A percentile compares a stretch with the other conserved stretches of the same genome.
phyloP scores from a whole-genome alignment of 2,888 invertebrate genomes.

The Machimus atricapillus region DNA sequence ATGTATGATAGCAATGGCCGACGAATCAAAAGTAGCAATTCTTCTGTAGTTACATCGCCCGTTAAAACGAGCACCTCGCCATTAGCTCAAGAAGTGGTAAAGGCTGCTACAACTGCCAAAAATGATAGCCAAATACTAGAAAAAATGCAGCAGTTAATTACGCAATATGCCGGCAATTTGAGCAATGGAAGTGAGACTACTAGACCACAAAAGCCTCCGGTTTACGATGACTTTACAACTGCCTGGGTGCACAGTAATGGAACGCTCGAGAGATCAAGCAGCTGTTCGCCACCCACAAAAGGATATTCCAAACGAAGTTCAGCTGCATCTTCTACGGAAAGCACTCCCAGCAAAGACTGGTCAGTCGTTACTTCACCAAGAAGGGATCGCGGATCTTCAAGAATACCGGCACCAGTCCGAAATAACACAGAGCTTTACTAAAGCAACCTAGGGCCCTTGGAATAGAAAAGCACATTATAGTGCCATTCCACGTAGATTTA shows the following conservation, averaged over 20 bases:
- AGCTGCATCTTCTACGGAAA: slow-evolving; percentile 59
- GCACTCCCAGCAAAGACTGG: slow-evolving; percentile 56
- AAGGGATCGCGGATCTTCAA: slow-evolving; percentile 57
- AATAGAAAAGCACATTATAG: neutral
- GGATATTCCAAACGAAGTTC: slow-evolving; percentile 59
- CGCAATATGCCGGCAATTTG: slow-evolving; percentile 64
- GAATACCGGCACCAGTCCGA: slow-evolving; percentile 60
- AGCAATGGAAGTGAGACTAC: slow-evolving; percentile 11
- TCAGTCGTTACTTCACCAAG: slow-evolving; percentile 48
- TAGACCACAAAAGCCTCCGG: slow-evolving; percentile 58
- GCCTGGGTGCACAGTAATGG: slow-evolving; percentile 79
- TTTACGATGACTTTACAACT: slow-evolving; percentile 72
- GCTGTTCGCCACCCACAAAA: slow-evolving; percentile 62
- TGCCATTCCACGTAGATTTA: neutral
- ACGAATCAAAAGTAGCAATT: slow-evolving; percentile 60
- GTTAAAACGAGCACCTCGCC: slow-evolving; percentile 70
- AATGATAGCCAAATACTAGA: slow-evolving; percentile 77
- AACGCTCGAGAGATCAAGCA: slow-evolving; percentile 68
- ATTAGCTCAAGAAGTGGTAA: slow-evolving; percentile 74
- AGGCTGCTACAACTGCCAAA: slow-evolving; percentile 73
- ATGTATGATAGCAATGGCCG: slow-evolving; percentile 65
- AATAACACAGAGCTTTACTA: slow-evolving; percentile 50
- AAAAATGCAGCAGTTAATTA: slow-evolving; percentile 76
- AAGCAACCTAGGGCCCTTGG: neutral
- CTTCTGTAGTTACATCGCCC: slow-evolving; percentile 63